Conservation (phyloP, 2,888 invertebrate genomes). For the Protonemura montana region DNA sequence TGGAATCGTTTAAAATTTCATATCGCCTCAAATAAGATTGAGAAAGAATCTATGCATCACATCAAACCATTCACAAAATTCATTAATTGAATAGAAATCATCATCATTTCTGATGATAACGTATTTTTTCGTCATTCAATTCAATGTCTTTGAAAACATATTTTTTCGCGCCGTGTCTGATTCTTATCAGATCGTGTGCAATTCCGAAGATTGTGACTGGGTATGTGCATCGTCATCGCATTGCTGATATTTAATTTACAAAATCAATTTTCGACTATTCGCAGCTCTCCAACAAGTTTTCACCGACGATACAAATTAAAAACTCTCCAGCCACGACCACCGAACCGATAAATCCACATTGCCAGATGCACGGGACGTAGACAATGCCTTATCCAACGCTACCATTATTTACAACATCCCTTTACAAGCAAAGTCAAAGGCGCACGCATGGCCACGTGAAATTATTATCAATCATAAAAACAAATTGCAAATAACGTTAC, state of each 20-base stretch:
- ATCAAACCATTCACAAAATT: not conserved
- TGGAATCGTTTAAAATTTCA: not conserved
- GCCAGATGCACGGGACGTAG: not conserved
- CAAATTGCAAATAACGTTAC: not conserved
- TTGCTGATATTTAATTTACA: not conserved
- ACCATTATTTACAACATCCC: not conserved
- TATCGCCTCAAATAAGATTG: not conserved
- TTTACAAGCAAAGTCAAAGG: not conserved
- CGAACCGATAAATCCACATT: not conserved
- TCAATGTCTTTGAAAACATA: not conserved
- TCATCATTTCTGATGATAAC: slow-evolving; percentile 12
- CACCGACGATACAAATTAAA: not conserved
- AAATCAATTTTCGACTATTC: not conserved
- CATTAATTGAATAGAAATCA: not conserved
- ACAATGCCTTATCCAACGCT: not conserved
- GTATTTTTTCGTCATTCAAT: not conserved
- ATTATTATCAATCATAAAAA: not conserved
- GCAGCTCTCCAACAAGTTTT: not conserved
- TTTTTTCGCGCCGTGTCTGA: not conserved
- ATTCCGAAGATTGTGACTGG: not conserved
- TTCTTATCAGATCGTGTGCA: not conserved
- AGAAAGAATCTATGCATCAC: not conserved
- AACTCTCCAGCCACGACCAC: not conserved
- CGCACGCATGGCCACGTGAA: not conserved
- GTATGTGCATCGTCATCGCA: not conserved